Percentiles rank a stretch among this genome's conserved stretches.
These are phyloP conservation scores for Eilema depressum DNA, from an alignment of 2,888 invertebrate genomes.

Conservation along the genomic window DNA sequence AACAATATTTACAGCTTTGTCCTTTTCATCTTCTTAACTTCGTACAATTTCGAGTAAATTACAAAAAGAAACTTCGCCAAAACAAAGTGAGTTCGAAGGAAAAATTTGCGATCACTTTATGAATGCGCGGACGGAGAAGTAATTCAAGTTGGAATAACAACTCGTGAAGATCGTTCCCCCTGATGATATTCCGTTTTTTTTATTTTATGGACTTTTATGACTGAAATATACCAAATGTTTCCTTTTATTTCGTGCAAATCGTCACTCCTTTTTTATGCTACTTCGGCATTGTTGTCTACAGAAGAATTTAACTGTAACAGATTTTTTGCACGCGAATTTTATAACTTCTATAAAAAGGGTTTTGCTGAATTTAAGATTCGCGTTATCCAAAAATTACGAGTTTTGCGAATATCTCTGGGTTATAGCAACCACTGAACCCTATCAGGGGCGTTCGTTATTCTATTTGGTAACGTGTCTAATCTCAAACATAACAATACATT, in stretches of 20 bases:
- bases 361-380: neutral
- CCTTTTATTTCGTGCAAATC: constrained; percentile 44
- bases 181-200: constrained; percentile 59
- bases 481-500: neutral
- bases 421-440: neutral
- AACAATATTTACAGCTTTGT: constrained; percentile 38
- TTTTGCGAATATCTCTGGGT: neutral
- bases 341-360: neutral
- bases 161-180: constrained; percentile 68
- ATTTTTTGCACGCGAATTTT: constrained; percentile 5
- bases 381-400: neutral
- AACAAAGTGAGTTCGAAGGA: constrained; percentile 61
- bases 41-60: constrained; percentile 59
- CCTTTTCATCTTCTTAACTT: constrained; percentile 41
- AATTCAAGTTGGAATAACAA: constrained; percentile 73
- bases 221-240: constrained; percentile 42
- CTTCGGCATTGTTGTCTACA: constrained; percentile 33
- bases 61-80: constrained; percentile 63
- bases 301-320: constrained; percentile 13
- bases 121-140: constrained; percentile 64
- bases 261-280: constrained; percentile 37
- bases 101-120: constrained; percentile 71
- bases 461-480: neutral
- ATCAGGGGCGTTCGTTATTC: neutral
- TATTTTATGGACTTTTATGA: constrained; percentile 60